Evolutionary conservation across 2,888 invertebrate genomes (phyloP), one percentile per base, ranked within the genome.

Genomic region (Sclerodermus sp.): DNA sequence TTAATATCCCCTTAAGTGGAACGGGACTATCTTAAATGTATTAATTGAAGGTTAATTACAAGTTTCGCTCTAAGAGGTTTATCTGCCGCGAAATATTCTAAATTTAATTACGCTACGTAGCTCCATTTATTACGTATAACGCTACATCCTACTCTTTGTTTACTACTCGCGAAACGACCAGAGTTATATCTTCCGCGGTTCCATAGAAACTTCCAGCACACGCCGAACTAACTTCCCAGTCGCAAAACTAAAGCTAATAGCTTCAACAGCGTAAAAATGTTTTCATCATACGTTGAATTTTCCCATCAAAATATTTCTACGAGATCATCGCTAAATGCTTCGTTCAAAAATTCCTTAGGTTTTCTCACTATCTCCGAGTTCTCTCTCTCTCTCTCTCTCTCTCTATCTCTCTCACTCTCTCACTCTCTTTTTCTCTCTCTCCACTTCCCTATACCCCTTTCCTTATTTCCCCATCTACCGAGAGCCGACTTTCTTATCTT

Each of bases 281-380:
- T 23, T 23, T 23, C 23, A 23, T 23, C 23, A 8, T 8, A 8
- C 23, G 4, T 23, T 23, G 23, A 23, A 23, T 23, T 23, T 62
- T 55, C 55, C 53, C 62, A 62, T 64, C 57, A 67, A 66, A 66
- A 66, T 57, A 59, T 49, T 45, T 55, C 47, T 47, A 47, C 30
- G 17, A 16, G 12, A 15, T 10, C 39, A n/a, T n/a, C 42, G 12
- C 36, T 48, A 16, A 13, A 36, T 39, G 16, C 16, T 37, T 13
- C 30, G n/a, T 13, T 50, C 48, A n/a, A 23, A 23, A 23, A 23
- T 45, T 51, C 55, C 42, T 46, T 53, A 46, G 46, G 45, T 49
- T 47, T 47, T 47, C 18, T 38, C 14, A 8, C 37, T 36, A n/a
- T n/a, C n/a, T n/a, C 38, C 9, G 38, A 38, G 38, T n/a, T 10